Evolutionary conservation across 2,113 vertebrate species (phyloP).

Genomic region (Cynopterus brachyotis): DNA sequence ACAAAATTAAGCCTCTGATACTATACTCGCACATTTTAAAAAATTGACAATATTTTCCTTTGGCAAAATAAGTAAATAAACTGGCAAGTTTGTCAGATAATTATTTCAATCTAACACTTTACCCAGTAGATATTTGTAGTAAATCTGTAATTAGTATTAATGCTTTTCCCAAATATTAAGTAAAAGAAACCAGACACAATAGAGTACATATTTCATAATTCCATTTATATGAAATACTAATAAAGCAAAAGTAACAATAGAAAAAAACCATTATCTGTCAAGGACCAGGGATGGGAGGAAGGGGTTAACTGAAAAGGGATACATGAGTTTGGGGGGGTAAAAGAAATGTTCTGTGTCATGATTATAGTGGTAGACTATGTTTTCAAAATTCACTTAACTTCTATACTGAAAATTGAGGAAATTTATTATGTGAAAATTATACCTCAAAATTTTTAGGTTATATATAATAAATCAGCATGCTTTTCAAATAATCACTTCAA

Average conservation of each 20-base stretch:
- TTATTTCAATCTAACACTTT: slow-evolving; percentile 6
- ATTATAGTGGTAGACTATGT: neutral
- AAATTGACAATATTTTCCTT: slow-evolving; percentile 17
- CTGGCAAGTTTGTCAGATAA: neutral
- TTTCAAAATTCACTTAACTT: neutral
- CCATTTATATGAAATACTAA: neutral
- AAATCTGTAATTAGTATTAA: neutral
- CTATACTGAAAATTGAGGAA: neutral
- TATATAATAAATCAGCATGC: neutral
- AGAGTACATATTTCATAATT: neutral
- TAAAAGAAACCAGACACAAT: neutral
- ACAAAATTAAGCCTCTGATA: neutral
- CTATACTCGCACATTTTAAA: neutral
- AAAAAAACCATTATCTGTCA: neutral
- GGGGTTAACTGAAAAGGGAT: neutral
- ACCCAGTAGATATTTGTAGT: neutral
- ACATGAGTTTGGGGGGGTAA: neutral
- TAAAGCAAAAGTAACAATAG: neutral
- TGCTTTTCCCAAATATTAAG: neutral
- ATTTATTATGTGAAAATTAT: neutral
- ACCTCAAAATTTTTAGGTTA: neutral
- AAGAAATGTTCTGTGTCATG: neutral
- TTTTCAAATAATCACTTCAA: slow-evolving; percentile 21
- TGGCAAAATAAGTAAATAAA: neutral
- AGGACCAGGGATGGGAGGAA: neutral